phyloP scores from a whole-genome alignment of 1,140 invertebrate species.

The Brachionus sp. region DNA sequence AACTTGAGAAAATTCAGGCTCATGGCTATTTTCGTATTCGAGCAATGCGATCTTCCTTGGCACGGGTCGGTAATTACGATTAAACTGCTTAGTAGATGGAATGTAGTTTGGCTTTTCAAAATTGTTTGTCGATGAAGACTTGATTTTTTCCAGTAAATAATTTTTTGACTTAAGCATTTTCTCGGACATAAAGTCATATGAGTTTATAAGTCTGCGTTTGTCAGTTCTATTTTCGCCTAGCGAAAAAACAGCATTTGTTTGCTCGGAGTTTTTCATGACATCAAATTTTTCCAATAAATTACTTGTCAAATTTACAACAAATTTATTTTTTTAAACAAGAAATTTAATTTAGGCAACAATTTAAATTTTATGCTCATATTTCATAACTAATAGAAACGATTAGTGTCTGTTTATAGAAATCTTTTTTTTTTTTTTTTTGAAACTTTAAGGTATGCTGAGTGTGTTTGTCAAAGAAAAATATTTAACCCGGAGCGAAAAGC shows the following conservation, averaged over 20 bases:
- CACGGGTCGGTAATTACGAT: not conserved
- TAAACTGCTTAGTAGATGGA: not conserved
- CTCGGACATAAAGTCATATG: not conserved
- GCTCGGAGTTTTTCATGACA: constrained; percentile 3
- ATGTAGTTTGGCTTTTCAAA: not conserved
- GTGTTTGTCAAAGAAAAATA: constrained; percentile 2
- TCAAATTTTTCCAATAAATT: not conserved
- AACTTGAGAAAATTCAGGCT: not conserved
- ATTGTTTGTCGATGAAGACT: not conserved
- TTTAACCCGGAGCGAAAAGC: not conserved
- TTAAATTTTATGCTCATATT: not conserved
- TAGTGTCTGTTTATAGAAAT: constrained; percentile 30
- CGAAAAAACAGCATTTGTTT: not conserved
- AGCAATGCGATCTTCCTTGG: not conserved
- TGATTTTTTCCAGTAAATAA: not conserved
- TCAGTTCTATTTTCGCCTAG: not conserved
- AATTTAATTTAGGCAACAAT: not conserved
- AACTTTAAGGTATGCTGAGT: constrained; percentile 12
- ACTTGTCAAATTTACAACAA: not conserved
- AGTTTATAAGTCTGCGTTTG: not conserved
- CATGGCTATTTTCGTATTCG: not conserved
- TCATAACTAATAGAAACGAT: constrained; percentile 26
- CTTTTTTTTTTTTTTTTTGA: not conserved
- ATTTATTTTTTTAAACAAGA: not conserved
- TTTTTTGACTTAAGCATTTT: constrained; percentile 1